A percentile compares a stretch with the other conserved stretches of the same genome.
Evolutionary conservation across 2,113 vertebrate species (phyloP).

Genomic region (Pelvicachromis taeniatus): DNA sequence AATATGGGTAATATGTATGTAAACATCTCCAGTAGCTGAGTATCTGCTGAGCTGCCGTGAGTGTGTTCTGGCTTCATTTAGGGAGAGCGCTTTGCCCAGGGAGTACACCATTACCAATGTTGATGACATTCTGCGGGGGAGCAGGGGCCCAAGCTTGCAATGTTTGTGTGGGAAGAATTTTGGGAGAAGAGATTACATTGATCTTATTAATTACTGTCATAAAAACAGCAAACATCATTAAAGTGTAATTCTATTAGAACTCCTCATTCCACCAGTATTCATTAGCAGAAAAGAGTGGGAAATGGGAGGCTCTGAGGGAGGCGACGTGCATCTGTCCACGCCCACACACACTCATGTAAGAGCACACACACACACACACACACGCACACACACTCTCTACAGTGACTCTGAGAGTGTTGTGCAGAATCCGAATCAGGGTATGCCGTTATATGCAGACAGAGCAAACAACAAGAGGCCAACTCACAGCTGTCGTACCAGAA

Average conservation of each 20-base stretch:
- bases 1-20: neutral
- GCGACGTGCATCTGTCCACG: neutral
- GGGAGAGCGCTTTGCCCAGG: neutral
- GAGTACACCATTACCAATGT: neutral
- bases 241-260: conserved; percentile 60
- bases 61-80: neutral
- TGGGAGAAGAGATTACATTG: conserved; percentile 29
- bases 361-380: neutral
- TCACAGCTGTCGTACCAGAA: neutral
- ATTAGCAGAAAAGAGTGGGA: conserved; percentile 46
- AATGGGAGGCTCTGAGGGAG: neutral
- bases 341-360: neutral
- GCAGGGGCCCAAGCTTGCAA: neutral
- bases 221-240: conserved; percentile 64
- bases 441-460: neutral
- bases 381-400: neutral
- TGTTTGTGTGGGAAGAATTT: conserved; percentile 37
- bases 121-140: neutral
- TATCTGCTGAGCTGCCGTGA: neutral
- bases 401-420: neutral
- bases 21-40: neutral
- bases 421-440: conserved; percentile 1
- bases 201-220: conserved; percentile 54
- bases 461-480: neutral
- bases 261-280: conserved; percentile 34